Percentiles rank a stretch among this genome's conserved stretches.
Evolutionary conservation across 1,140 invertebrate genomes (phyloP).

Genomic region (Aphelinus atriplicis): DNA sequence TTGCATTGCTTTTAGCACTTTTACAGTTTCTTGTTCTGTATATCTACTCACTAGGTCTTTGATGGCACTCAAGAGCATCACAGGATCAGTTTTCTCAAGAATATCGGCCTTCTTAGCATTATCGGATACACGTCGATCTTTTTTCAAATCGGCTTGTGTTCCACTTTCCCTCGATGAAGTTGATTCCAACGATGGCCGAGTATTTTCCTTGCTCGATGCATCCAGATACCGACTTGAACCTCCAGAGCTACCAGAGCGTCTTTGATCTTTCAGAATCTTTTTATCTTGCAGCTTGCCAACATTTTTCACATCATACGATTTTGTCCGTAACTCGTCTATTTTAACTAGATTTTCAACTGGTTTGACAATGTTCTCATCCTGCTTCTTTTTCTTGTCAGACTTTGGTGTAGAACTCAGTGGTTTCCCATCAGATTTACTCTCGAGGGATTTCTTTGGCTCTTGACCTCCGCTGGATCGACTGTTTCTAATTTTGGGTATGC

Average conservation of each 20-base stretch:
- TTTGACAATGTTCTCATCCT: conserved; percentile 34
- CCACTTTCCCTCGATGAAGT: conserved; percentile 45
- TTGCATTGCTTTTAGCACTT: conserved; percentile 53
- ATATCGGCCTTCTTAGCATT: conserved; percentile 39
- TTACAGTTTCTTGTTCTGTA: conserved; percentile 55
- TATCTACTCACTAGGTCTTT: conserved; percentile 54
- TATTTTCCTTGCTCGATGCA: conserved; percentile 58
- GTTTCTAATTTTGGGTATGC: conserved; percentile 19
- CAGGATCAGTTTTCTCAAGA: conserved; percentile 47
- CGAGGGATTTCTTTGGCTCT: conserved; percentile 20
- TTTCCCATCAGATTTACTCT: conserved; percentile 17
- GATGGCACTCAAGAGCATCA: conserved; percentile 51
- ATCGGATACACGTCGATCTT: conserved; percentile 34
- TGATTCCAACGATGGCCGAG: conserved; percentile 42
- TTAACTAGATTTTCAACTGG: conserved; percentile 44
- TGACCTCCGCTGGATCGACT: conserved; percentile 26
- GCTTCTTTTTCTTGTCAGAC: conserved; percentile 43
- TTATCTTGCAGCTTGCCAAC: conserved; percentile 36
- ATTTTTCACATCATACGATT: conserved; percentile 32
- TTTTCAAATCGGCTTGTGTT: conserved; percentile 37
- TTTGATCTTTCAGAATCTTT: conserved; percentile 40
- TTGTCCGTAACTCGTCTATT: conserved; percentile 44
- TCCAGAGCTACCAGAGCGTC: conserved; percentile 45
- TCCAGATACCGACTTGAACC: conserved; percentile 51
- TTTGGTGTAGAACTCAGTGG: conserved; percentile 41